Percentiles rank a stretch among this genome's conserved stretches.
Evolutionary conservation across 2,797 vertebrate species (phyloP).

Genomic region (Acanthornis magna): DNA sequence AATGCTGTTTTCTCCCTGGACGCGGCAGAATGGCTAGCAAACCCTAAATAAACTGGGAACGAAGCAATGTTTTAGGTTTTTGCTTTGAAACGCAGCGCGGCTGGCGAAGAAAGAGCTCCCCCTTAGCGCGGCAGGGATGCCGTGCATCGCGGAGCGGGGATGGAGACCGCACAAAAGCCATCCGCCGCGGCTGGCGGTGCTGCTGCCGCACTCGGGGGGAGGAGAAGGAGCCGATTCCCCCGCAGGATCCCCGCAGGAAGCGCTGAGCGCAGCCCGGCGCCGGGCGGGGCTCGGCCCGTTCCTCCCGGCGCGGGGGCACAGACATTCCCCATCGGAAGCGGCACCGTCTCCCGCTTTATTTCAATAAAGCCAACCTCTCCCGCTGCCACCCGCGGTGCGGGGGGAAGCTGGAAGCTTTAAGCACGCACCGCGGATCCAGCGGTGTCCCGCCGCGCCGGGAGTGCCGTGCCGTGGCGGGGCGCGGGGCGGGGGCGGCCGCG

Average conservation of each 20-base stretch:
- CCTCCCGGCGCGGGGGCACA: neutral
- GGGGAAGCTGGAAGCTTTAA: neutral
- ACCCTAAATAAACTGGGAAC: neutral
- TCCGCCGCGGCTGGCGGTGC: neutral
- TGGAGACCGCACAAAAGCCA: neutral
- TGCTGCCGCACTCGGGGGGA: neutral
- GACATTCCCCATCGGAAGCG: neutral
- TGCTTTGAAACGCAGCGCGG: neutral
- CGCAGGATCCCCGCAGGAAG: neutral
- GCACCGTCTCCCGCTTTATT: neutral
- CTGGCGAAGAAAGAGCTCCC: neutral
- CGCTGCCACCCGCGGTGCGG: fast-evolving
- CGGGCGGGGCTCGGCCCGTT: neutral
- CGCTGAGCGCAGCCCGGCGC: neutral
- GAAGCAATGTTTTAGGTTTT: neutral
- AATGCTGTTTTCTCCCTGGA: neutral
- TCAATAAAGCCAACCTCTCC: neutral
- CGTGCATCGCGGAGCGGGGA: neutral
- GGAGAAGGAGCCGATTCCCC: neutral
- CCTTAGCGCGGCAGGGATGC: fast-evolving
- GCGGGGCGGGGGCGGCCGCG: neutral
- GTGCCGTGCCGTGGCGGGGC: fast-evolving
- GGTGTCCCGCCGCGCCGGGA: too few species aligned
- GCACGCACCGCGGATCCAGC: too few species aligned
- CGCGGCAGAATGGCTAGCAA: fast-evolving